Percentiles rank a stretch among this genome's conserved stretches.
Evolutionary conservation across 2,797 vertebrate species (phyloP).

Genomic region (Lithobates sylvaticus): DNA sequence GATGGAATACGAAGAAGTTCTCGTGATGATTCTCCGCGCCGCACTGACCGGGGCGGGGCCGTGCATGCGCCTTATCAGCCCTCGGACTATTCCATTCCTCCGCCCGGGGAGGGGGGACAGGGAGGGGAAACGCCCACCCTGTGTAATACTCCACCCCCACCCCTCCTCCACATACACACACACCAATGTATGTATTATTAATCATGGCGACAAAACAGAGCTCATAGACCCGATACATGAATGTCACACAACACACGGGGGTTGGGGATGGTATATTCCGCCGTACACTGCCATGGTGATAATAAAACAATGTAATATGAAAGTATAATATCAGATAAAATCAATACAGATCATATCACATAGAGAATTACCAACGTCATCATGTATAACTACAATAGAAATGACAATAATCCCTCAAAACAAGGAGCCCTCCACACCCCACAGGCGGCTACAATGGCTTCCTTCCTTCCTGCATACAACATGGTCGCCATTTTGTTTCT

Average conservation of each 20-base stretch:
- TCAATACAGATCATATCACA: too few relatives aligned
- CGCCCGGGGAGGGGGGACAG: constrained; percentile 56
- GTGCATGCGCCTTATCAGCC: neutral
- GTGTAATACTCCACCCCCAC: too few relatives aligned
- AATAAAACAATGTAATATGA: too few relatives aligned
- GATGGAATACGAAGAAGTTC: neutral
- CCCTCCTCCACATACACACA: too few relatives aligned
- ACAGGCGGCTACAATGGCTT: neutral
- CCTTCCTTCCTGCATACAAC: neutral
- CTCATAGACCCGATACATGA: too few relatives aligned
- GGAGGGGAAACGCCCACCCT: neutral
- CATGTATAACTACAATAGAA: neutral
- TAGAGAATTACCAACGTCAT: neutral
- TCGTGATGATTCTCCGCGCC: neutral
- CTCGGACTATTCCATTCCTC: constrained; percentile 17
- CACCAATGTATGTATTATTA: too few relatives aligned
- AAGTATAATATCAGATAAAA: too few relatives aligned
- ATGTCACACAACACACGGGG: neutral
- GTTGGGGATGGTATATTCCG: neutral
- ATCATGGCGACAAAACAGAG: too few relatives aligned
- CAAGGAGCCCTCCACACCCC: too few relatives aligned
- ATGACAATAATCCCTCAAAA: neutral
- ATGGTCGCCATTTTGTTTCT: neutral
- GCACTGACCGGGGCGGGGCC: constrained; percentile 14
- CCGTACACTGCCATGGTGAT: neutral